phyloP scores from a whole-genome alignment of 2,888 invertebrate genomes.

The Galeruca laticollis region DNA sequence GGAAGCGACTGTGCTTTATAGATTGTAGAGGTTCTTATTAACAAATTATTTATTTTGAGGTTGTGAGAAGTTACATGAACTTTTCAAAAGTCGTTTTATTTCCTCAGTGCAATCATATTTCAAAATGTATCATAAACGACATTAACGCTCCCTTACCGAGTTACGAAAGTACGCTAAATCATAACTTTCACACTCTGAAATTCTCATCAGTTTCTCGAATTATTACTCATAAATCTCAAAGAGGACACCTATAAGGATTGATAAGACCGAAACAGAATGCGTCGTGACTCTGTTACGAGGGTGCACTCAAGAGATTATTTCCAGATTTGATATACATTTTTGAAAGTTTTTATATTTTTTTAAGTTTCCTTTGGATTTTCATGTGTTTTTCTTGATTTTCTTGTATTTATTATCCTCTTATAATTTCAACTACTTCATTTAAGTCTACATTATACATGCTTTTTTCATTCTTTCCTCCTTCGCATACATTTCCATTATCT shows the following conservation, averaged over 20 bases:
- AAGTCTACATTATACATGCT: too few species aligned
- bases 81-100: conserved; percentile 8
- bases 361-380: too few species aligned
- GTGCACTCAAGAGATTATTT: background rate
- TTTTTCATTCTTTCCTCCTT: too few species aligned
- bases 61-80: background rate
- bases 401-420: too few species aligned
- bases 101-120: conserved; percentile 20
- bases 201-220: conserved; percentile 39
- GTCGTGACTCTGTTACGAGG: conserved; percentile 21
- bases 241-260: conserved; percentile 48
- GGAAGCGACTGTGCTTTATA: too few species aligned
- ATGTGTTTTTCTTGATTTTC: too few species aligned
- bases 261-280: conserved; percentile 46
- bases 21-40: background rate
- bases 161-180: conserved; percentile 35
- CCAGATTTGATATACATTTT: background rate
- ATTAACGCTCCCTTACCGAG: conserved; percentile 29
- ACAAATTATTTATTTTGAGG: background rate
- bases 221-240: conserved; percentile 46
- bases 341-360: too few species aligned
- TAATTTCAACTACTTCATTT: too few species aligned
- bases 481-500: too few species aligned
- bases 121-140: conserved; percentile 23
- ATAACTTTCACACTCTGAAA: conserved; percentile 36